Evolutionary conservation across 1,140 invertebrate species (phyloP).

Genomic region (Branchinecta lindahli): DNA sequence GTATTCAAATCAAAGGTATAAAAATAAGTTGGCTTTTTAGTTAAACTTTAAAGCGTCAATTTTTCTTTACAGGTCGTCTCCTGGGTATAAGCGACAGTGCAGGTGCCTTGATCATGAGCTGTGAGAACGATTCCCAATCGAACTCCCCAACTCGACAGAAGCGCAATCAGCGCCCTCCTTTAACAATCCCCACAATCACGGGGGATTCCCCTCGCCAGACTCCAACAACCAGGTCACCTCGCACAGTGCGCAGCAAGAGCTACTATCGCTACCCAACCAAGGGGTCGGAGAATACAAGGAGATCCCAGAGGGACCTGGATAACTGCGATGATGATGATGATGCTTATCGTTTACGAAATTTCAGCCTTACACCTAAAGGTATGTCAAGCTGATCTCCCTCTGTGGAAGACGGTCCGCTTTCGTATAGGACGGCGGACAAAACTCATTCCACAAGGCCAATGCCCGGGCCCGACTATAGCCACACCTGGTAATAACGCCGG

Average conservation of each 20-base stretch:
- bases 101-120: background rate
- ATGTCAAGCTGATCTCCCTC: background rate
- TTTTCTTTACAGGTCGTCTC: background rate
- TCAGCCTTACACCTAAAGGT: slow-evolving; percentile 10
- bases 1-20: too few relatives aligned
- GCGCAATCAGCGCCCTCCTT: background rate
- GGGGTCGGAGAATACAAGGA: background rate
- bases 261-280: background rate
- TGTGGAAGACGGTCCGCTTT: too few relatives aligned
- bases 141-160: background rate
- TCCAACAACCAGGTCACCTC: background rate
- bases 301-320: background rate
- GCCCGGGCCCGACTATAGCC: too few relatives aligned
- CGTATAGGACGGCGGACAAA: too few relatives aligned
- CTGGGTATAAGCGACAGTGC: background rate
- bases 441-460: too few relatives aligned
- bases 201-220: background rate
- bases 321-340: slow-evolving; percentile 4
- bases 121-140: background rate
- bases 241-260: background rate
- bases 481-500: too few relatives aligned
- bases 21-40: too few relatives aligned
- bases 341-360: background rate
- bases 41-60: too few relatives aligned
- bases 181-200: background rate